These are phyloP conservation scores for Lithophane socia DNA, from an alignment of 2,888 invertebrate species.

Conservation along the genomic window DNA sequence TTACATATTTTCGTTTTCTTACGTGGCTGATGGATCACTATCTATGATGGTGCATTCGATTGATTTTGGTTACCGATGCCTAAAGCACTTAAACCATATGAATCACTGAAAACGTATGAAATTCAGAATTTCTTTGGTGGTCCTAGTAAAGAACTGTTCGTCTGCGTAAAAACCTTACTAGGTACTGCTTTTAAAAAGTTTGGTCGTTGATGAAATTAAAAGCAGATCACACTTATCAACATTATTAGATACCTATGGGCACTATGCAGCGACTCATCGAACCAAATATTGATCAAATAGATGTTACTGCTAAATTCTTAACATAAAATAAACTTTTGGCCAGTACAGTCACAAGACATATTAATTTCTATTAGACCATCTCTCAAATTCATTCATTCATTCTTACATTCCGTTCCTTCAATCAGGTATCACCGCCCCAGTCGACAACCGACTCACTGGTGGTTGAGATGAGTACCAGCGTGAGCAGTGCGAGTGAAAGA, in stretches of 20 bases:
- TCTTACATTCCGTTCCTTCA: background rate
- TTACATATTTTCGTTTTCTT: background rate
- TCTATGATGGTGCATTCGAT: background rate
- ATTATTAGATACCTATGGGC: background rate
- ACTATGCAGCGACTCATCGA: background rate
- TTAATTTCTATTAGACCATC: too few species aligned
- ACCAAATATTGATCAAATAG: background rate
- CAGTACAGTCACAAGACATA: background rate
- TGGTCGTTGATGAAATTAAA: background rate
- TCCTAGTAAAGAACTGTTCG: background rate
- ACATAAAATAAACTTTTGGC: background rate
- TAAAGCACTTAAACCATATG: background rate
- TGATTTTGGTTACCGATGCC: background rate
- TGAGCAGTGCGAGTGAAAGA: conserved; percentile 83
- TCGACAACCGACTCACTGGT: conserved; percentile 80
- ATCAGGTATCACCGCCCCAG: conserved; percentile 73
- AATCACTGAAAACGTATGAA: background rate
- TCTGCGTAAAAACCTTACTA: background rate
- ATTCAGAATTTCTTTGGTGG: background rate
- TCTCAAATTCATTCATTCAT: background rate
- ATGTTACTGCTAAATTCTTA: background rate
- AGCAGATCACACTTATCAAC: background rate
- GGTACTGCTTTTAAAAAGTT: background rate
- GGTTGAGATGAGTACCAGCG: conserved; percentile 83
- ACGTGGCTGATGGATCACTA: background rate